A percentile compares a stretch with the other conserved stretches of the same genome.
These are phyloP conservation scores for Ophonus ardosiacus DNA, from an alignment of 2,888 invertebrate species.

Conservation along the genomic window DNA sequence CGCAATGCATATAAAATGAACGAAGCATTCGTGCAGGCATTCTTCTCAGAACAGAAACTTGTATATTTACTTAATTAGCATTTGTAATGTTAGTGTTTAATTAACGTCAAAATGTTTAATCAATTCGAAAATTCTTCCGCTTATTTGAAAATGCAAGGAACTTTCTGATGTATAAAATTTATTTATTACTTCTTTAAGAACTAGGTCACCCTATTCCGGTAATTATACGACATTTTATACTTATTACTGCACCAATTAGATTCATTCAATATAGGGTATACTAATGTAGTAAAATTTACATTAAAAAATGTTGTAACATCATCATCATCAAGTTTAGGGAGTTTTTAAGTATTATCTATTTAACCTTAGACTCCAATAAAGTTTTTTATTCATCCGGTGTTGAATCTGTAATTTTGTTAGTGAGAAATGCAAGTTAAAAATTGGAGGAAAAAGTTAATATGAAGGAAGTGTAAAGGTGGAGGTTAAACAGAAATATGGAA, in stretches of 20 bases:
- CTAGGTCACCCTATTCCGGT: constrained; percentile 25
- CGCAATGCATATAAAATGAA: constrained; percentile 57
- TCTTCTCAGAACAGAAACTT: constrained; percentile 60
- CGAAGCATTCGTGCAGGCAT: constrained; percentile 53
- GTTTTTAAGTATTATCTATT: too few species aligned
- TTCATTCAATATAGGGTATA: not conserved
- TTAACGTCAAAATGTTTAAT: constrained; percentile 62
- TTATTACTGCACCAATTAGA: not conserved
- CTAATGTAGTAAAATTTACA: not conserved
- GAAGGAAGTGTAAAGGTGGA: constrained; percentile 16
- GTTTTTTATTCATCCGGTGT: not conserved
- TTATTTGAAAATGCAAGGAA: constrained; percentile 53
- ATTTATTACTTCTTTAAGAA: constrained; percentile 48
- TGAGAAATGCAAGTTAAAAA: not conserved
- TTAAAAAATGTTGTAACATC: not conserved
- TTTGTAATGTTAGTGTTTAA: constrained; percentile 61
- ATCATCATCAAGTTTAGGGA: too few species aligned
- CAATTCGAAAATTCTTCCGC: constrained; percentile 58
- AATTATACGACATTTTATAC: constrained; percentile 28
- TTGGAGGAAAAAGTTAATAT: constrained; percentile 3
- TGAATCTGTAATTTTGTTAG: not conserved
- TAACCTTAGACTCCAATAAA: too few species aligned
- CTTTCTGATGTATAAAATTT: constrained; percentile 51
- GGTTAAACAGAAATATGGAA: constrained; percentile 24
- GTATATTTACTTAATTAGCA: constrained; percentile 63